These are phyloP conservation scores for Enteromius unitaeniatus DNA, from an alignment of 2,797 vertebrate genomes.

Conservation along the genomic window DNA sequence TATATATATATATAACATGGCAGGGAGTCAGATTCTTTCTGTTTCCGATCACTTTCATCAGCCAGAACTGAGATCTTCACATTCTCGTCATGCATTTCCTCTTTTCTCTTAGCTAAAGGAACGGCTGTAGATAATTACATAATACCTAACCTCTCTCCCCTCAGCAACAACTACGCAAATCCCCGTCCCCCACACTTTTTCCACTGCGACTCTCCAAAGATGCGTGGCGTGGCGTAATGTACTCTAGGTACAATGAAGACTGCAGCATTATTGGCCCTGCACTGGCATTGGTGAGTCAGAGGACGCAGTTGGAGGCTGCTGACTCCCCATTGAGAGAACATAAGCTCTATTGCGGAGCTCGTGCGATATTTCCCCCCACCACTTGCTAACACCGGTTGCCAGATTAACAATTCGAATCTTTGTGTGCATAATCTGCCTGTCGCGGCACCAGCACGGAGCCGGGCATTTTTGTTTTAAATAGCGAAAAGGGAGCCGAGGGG, in stretches of 20 bases:
- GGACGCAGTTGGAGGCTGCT: conserved; percentile 65
- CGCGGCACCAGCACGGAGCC: conserved; percentile 63
- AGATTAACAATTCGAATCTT: conserved; percentile 77
- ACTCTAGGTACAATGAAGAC: conserved; percentile 73
- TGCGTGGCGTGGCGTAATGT: conserved; percentile 74
- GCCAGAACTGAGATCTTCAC: neutral
- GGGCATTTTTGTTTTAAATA: conserved; percentile 49
- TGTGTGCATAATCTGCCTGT: conserved; percentile 63
- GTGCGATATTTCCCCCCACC: conserved; percentile 72
- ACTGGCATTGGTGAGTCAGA: conserved; percentile 60
- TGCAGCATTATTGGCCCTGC: conserved; percentile 72
- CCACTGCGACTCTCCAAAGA: conserved; percentile 60
- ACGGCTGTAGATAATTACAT: neutral
- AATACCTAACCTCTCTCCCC: neutral
- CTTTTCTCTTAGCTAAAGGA: neutral
- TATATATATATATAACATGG: neutral
- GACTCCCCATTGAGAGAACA: conserved; percentile 78
- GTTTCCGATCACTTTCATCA: conserved; percentile 38
- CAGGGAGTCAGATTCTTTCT: conserved; percentile 60
- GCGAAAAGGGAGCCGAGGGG: conserved; percentile 35
- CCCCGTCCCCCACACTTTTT: conserved; percentile 58
- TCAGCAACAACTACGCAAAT: conserved; percentile 50
- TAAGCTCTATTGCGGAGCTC: conserved; percentile 77
- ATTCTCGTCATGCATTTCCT: neutral
- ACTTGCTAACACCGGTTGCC: conserved; percentile 67